Base-by-base conservation (phyloP, 2,888 invertebrate species). In the Cantharis nigra region DNA sequence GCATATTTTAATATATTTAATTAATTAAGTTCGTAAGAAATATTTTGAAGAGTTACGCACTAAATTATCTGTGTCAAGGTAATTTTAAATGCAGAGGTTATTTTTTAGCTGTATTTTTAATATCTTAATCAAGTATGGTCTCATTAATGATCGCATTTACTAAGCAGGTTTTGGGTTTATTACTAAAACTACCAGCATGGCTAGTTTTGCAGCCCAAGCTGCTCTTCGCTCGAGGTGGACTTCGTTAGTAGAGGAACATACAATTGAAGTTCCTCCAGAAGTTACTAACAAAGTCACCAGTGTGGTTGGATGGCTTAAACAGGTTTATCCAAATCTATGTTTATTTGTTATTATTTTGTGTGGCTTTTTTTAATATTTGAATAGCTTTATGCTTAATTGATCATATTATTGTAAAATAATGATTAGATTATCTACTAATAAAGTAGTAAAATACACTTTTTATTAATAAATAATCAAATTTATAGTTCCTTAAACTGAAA, bases 261-360 rank as follows among this genome's bases (percentile, higher is more conserved):
- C 91, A 81, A 91, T 93, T 80, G 92, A 94, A 85, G 91, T 94
- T 72, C 90, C 90, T 82, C 88, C 89, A 73, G 93, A 93, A 86
- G 93, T 93, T 76, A 91, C 93, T 13, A 94, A 92, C 83, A 92
- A 94, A 85, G 93, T 95, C 83, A 91, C 93, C 82, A 94, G 94
- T 83, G 94, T 94, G 85, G 94, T 94, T 81, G 94, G 94, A 89
- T 95, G 95, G 95, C 91, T 95, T 72, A 95, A 95, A 91, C 95
- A 95, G 94, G 95, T 88, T 23, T 75, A 64, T 73, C n/a, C 20
- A 67, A 75, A 18, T 23, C 20, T 28, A 11, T 69, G 20, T 64
- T 49, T 14, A 9, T 26, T 23, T 71, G 14, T 49, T 26, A 23
- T 13, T 20, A 1, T 28, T 30, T 20, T 71, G 20, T 26, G 26